Evolutionary conservation across 1,140 invertebrate species (phyloP).

Genomic region (Protaetia brevitarsis): DNA sequence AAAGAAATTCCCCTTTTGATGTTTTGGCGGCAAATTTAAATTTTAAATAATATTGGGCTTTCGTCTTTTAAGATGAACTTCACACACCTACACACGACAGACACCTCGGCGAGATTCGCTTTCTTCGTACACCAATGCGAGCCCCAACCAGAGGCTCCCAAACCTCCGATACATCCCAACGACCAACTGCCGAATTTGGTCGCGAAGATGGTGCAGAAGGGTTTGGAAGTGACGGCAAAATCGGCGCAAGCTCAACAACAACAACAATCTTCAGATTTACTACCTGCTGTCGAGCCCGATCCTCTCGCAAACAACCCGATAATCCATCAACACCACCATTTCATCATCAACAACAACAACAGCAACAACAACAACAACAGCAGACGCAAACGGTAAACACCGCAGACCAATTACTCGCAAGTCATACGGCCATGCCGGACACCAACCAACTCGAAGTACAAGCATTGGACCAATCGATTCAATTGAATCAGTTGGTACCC

Average conservation of each 20-base stretch:
- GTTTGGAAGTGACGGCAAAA: constrained; percentile 35
- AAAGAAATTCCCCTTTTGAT: too few species aligned
- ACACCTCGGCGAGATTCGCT: constrained; percentile 33
- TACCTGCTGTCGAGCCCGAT: too few species aligned
- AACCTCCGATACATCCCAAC: constrained; percentile 30
- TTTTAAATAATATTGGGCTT: too few species aligned
- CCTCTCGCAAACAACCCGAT: too few species aligned
- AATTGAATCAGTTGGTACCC: constrained; percentile 35
- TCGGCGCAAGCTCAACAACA: constrained; percentile 21
- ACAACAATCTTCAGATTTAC: not conserved
- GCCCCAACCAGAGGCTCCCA: constrained; percentile 39
- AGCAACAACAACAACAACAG: not conserved
- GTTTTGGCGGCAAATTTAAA: too few species aligned
- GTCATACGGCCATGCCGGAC: not conserved
- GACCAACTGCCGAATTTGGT: constrained; percentile 40
- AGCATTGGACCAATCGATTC: constrained; percentile 25
- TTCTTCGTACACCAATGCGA: constrained; percentile 46
- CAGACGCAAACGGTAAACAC: not conserved
- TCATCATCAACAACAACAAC: not conserved
- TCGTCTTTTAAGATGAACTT: constrained; percentile 47
- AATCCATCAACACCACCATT: too few species aligned
- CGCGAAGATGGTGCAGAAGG: constrained; percentile 41
- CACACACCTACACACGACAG: constrained; percentile 42
- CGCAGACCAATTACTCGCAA: not conserved
- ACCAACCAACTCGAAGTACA: constrained; percentile 4